Percentiles rank a stretch among this genome's conserved stretches.
phyloP scores from a whole-genome alignment of 1,140 invertebrate species.

The Trissolcus basalis region DNA sequence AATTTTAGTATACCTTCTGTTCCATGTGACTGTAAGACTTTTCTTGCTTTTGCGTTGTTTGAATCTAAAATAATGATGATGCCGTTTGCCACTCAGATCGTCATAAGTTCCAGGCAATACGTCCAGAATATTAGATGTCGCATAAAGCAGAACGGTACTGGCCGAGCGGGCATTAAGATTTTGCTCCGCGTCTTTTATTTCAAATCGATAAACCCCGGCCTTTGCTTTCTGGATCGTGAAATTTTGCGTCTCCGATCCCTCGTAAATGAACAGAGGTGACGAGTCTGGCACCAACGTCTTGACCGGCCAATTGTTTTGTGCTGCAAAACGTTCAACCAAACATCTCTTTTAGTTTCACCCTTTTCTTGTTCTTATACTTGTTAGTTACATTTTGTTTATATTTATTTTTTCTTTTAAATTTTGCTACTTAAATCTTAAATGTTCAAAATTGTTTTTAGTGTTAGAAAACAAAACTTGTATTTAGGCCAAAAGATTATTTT shows the following conservation, averaged over 20 bases:
- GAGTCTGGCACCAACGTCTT: slow-evolving; percentile 69
- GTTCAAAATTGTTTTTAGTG: too few species aligned
- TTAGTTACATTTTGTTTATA: too few species aligned
- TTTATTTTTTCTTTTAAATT: too few species aligned
- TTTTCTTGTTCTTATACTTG: background rate
- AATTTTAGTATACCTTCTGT: slow-evolving; percentile 65
- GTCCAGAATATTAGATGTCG: slow-evolving; percentile 68
- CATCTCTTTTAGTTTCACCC: background rate
- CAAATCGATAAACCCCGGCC: slow-evolving; percentile 74
- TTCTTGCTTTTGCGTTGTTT: slow-evolving; percentile 70
- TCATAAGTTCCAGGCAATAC: slow-evolving; percentile 63
- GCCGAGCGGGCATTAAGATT: slow-evolving; percentile 56
- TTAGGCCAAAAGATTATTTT: too few species aligned
- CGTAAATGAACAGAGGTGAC: slow-evolving; percentile 70
- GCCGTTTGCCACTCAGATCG: slow-evolving; percentile 61
- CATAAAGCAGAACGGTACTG: slow-evolving; percentile 72
- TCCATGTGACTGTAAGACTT: slow-evolving; percentile 72
- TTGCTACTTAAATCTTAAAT: too few species aligned
- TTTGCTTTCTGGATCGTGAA: slow-evolving; percentile 70
- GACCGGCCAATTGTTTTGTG: slow-evolving; percentile 70
- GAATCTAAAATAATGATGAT: slow-evolving; percentile 65
- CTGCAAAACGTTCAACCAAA: slow-evolving; percentile 21
- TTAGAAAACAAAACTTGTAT: background rate
- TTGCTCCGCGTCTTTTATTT: slow-evolving; percentile 67
- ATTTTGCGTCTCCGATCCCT: slow-evolving; percentile 70